Evolutionary conservation across 2,113 vertebrate genomes (phyloP), one percentile per base, ranked within the genome.

Genomic region (Plectropomus leopardus): DNA sequence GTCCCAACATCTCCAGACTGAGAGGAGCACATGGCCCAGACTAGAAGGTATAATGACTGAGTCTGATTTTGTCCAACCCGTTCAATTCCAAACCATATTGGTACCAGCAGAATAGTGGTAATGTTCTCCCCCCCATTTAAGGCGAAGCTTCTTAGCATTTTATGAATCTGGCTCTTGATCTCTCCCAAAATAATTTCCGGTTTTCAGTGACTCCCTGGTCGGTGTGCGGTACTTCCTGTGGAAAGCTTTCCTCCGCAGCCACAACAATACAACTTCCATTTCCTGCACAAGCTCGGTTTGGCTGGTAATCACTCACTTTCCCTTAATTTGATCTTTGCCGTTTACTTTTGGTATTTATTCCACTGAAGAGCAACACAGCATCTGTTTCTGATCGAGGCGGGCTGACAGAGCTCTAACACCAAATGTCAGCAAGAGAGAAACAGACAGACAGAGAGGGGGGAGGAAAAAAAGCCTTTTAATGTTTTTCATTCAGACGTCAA

Each of bases 231-330:
- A 17, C 54, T 76, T 72, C 61, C 54, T 59, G 71, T 67, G 40
- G 30, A 78, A 68, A 55, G n/a, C 59, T 72, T 65, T 70, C n/a
- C 47, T 64, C 32, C 0, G 23, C 76, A 45, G 45, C 83, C 80
- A 72, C 72, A 80, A 83, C 77, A 79, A 54, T 47, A 69, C 40
- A 59, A 70, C 48, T 76, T 65, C 74, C 78, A 64, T 84, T 90
- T 88, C 77, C 74, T 76, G 65, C 54, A 64, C 23, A 28, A 26
- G 64, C 50, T 53, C 4, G 57, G 47, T 69, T 82, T 86, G 78
- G 80, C 80, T 24, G 64, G 36, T 63, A 76, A 83, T 76, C 82
- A 85, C 55, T 78, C 84, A 51, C 69, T 84, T 61, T 74, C 23
- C 68, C 34, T 47, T 67, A 75, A 78, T 76, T 85, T 47, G 17